phyloP scores from a whole-genome alignment of 2,888 invertebrate species.

The Cerastoderma edule region DNA sequence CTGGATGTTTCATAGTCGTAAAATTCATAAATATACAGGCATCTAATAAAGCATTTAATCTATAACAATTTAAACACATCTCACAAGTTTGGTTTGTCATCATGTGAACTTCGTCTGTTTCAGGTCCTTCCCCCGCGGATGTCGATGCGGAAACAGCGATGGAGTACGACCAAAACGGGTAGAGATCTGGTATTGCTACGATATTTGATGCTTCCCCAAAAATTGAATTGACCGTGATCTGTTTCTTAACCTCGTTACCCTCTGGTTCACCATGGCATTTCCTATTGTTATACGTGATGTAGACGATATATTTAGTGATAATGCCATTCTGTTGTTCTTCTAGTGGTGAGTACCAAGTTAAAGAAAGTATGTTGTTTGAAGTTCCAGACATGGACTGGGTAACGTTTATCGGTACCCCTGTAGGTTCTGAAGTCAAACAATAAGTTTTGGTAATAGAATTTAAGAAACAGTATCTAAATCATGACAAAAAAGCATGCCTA shows the following conservation, averaged over 20 bases:
- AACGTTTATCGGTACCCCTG: not conserved
- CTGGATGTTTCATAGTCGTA: too few relatives aligned
- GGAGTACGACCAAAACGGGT: not conserved
- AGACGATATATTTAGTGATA: not conserved
- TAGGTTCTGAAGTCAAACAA: constrained; percentile 1
- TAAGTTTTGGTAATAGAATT: too few relatives aligned
- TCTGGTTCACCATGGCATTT: not conserved
- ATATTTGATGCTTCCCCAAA: too few relatives aligned
- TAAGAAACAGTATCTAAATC: too few relatives aligned
- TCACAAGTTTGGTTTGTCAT: constrained; percentile 14
- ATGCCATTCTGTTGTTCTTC: not conserved
- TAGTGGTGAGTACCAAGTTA: not conserved
- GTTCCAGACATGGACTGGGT: not conserved
- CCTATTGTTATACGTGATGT: not conserved
- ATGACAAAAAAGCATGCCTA: too few relatives aligned
- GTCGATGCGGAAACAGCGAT: constrained; percentile 11
- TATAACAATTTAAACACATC: too few relatives aligned
- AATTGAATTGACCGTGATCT: too few relatives aligned
- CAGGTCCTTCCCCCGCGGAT: not conserved
- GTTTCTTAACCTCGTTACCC: too few relatives aligned
- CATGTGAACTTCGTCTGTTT: not conserved
- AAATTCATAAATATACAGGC: too few relatives aligned
- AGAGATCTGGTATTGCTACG: not conserved
- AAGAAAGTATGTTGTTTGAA: not conserved
- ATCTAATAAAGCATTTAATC: too few relatives aligned